Evolutionary conservation across 1,140 invertebrate genomes (phyloP).

Genomic region (Leptoteleia sp.): DNA sequence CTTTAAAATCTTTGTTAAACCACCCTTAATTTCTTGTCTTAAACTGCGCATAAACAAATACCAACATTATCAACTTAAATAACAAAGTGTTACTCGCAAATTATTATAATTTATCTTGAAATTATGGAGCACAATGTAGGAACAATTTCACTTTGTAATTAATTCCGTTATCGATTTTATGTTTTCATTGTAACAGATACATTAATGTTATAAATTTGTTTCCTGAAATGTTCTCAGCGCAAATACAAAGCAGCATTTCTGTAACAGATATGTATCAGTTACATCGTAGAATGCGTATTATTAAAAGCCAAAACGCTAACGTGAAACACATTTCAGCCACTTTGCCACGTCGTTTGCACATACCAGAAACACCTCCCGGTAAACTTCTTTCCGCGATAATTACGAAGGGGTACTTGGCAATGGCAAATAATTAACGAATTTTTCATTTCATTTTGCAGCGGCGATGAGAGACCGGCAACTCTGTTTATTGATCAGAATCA

Average conservation of each 20-base stretch:
- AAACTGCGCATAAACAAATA: too few species aligned
- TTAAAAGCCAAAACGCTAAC: conserved; percentile 17
- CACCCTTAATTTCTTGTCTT: too few species aligned
- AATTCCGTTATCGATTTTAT: conserved; percentile 2
- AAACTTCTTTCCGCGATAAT: too few species aligned
- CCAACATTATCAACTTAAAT: too few species aligned
- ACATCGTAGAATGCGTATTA: conserved; percentile 15
- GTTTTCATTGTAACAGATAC: conserved; percentile 27
- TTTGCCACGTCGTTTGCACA: conserved; percentile 5
- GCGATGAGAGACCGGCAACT: neutral
- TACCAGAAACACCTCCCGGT: too few species aligned
- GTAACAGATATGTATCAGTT: conserved; percentile 29
- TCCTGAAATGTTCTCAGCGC: conserved; percentile 10
- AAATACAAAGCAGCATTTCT: conserved; percentile 31
- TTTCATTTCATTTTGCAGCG: too few species aligned
- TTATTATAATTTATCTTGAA: too few species aligned
- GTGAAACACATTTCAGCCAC: conserved; percentile 6
- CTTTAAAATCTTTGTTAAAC: too few species aligned
- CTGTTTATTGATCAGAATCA: conserved; percentile 17
- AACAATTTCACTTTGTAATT: neutral
- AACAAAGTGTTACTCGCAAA: too few species aligned
- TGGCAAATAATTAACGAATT: too few species aligned
- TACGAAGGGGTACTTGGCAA: too few species aligned
- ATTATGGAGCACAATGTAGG: too few species aligned
- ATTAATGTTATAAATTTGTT: conserved; percentile 23